These are phyloP conservation scores for Eristalinus sepulchralis DNA, from an alignment of 2,888 invertebrate genomes.

Conservation along the genomic window DNA sequence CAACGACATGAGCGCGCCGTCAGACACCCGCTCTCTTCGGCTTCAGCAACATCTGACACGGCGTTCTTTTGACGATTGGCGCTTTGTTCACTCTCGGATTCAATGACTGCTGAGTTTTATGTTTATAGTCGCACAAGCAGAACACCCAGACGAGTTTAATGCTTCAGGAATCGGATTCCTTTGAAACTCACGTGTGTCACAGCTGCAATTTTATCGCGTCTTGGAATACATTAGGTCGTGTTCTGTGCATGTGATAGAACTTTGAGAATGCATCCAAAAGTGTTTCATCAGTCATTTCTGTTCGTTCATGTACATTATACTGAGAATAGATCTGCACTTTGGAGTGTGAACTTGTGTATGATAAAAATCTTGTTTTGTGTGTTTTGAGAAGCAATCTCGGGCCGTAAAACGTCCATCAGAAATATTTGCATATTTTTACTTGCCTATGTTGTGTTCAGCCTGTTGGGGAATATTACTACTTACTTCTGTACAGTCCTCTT, in stretches of 20 bases:
- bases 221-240: not conserved
- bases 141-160: not conserved
- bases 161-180: not conserved
- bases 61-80: constrained; percentile 21
- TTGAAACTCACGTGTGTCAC: not conserved
- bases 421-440: too few species aligned
- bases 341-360: too few species aligned
- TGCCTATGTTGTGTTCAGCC: too few species aligned
- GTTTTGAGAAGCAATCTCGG: too few species aligned
- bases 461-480: too few species aligned
- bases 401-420: too few species aligned
- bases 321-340: too few species aligned
- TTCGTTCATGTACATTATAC: not conserved
- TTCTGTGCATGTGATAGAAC: not conserved
- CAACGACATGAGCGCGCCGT: not conserved
- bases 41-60: not conserved
- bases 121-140: not conserved
- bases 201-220: not conserved
- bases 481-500: too few species aligned
- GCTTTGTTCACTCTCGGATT: not conserved
- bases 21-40: not conserved
- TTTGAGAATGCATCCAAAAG: not conserved
- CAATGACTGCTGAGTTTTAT: not conserved
- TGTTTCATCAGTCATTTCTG: not conserved
- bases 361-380: too few species aligned